Evolutionary conservation across 2,113 vertebrate genomes (phyloP), one percentile per base, ranked within the genome.

Genomic region (Larimichthys polyactis): DNA sequence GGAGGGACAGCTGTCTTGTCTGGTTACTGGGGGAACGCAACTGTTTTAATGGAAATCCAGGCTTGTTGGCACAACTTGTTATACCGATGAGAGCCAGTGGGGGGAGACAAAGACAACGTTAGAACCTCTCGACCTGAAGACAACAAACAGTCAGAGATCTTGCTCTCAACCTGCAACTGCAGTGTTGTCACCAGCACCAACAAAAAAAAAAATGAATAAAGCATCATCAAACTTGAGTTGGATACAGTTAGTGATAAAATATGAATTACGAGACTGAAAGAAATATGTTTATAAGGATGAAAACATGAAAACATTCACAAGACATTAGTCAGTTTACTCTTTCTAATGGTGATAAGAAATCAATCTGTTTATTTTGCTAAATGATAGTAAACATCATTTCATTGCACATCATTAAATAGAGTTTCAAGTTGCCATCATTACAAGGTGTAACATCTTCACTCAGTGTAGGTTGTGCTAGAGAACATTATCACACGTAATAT

Each of bases 51-150:
- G 11, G 5, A 4, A 19, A 2, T 11, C 0, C 9, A 40, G 9
- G 4, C 15, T n/a, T 71, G 24, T 4, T 52, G 19, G 40, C 40
- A 24, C 22, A 29, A 29, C 22, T 27, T 70, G 76, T 75, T 32
- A 44, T 57, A 43, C 54, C 2, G 12, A 16, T 68, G 3, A 14
- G 0, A 17, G 19, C 8, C 85, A 0, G 20, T 22, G 3, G 85
- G 32, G 60, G 62, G 67, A 60, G 86, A 79, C 84, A 81, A 62
- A 83, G 52, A 76, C 69, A 24, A 14, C 0, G 12, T 40, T 43
- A 55, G 24, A 29, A 68, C 1, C 16, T 24, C 29, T 40, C 29
- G 52, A 4, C 19, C 20, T 29, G 10, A 46, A 8, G 11, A 20
- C 52, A 36, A n/a, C 16, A 27, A 14, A 65, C 36, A 14, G 49